phyloP scores from a whole-genome alignment of 2,888 invertebrate genomes.

The Pristionchus arcanus region DNA sequence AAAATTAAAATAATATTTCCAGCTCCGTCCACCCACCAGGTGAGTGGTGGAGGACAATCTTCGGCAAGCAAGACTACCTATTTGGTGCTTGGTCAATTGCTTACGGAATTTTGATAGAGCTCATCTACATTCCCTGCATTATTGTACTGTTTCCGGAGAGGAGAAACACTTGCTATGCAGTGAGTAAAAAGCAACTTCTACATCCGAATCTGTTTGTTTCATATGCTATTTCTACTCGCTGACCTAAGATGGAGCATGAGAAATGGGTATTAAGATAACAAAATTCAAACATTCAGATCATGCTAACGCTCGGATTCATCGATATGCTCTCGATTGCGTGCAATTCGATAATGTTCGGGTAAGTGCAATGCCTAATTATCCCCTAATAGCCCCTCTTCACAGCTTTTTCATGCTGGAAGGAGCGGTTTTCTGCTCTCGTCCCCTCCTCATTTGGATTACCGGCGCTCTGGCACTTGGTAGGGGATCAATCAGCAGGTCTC shows the following conservation, averaged over 20 bases:
- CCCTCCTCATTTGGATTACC: conserved; percentile 12
- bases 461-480: conserved; percentile 5
- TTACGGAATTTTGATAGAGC: conserved; percentile 4
- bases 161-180: conserved; percentile 29
- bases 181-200: not conserved
- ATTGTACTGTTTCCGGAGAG: not conserved
- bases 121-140: conserved; percentile 13
- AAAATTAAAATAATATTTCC: not conserved
- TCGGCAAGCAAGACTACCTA: not conserved
- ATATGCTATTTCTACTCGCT: not conserved
- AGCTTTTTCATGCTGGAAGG: conserved; percentile 36
- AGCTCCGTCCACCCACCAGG: not conserved
- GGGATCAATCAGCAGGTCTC: not conserved
- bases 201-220: not conserved
- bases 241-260: no score
- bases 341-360: conserved; percentile 37
- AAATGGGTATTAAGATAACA: no score
- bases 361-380: not conserved
- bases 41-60: not conserved
- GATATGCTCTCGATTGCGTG: conserved; percentile 14
- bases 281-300: not conserved
- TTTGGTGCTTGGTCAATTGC: not conserved
- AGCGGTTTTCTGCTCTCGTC: conserved; percentile 17
- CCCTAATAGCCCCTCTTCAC: not conserved
- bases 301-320: conserved; percentile 38